Percentiles rank a stretch among this genome's conserved stretches.
These are phyloP conservation scores for Stictocephala bisonia DNA, from an alignment of 2,888 invertebrate species.

Conservation along the genomic window DNA sequence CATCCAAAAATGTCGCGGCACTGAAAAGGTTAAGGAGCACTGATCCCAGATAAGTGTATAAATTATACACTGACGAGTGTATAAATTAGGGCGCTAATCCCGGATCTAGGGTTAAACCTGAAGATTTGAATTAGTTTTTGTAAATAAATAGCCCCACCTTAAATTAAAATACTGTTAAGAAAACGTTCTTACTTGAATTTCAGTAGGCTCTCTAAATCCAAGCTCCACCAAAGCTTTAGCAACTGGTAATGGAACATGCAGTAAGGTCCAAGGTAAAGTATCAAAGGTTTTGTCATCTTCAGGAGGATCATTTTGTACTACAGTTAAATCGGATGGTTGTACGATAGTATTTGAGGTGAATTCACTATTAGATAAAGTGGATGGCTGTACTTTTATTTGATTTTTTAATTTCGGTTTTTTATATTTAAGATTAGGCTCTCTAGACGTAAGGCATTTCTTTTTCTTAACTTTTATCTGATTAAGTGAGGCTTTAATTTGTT, in stretches of 20 bases:
- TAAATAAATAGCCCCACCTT: no score
- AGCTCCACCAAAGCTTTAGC: slow-evolving; percentile 79
- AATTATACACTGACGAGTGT: no score
- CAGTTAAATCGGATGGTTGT: slow-evolving; percentile 19
- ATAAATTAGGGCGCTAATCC: no score
- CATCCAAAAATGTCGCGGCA: no score
- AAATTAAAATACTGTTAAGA: no score
- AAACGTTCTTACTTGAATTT: slow-evolving; percentile 75
- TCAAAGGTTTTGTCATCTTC: slow-evolving; percentile 37
- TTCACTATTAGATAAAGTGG: not conserved
- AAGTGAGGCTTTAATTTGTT: not conserved
- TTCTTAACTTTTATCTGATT: slow-evolving; percentile 33
- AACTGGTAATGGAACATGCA: slow-evolving; percentile 73
- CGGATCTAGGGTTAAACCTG: no score
- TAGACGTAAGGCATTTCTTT: slow-evolving; percentile 24
- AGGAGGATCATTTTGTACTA: not conserved
- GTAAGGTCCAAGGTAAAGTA: slow-evolving; percentile 53
- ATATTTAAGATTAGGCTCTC: not conserved
- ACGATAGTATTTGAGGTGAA: not conserved
- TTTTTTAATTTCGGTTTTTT: slow-evolving; percentile 13
- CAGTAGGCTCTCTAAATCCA: slow-evolving; percentile 85
- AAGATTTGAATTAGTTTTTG: no score
- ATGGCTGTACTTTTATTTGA: not conserved
- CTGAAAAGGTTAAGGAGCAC: no score
- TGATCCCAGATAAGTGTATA: no score